phyloP scores from a whole-genome alignment of 2,888 invertebrate species.

The Platycheirus albimanus region DNA sequence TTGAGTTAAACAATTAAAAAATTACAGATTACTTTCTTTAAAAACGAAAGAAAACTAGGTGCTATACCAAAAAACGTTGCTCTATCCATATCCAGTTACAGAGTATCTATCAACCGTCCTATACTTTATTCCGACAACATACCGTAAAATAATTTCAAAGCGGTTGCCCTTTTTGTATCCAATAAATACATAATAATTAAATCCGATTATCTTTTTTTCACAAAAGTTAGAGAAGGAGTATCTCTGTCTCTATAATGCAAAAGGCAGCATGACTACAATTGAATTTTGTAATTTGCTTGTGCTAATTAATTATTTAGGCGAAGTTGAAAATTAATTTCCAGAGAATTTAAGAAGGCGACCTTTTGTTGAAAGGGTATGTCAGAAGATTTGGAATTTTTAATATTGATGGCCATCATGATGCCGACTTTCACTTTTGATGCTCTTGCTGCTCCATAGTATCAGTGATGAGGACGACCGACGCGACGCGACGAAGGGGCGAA shows the following conservation, averaged over 20 bases:
- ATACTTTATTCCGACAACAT: too few species aligned
- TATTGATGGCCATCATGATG: constrained; percentile 46
- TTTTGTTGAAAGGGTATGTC: constrained; percentile 65
- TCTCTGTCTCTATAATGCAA: constrained; percentile 1
- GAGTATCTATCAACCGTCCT: too few species aligned
- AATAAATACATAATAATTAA: constrained; percentile 61
- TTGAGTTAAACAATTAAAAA: too few species aligned
- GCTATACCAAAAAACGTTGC: too few species aligned
- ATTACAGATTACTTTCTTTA: too few species aligned
- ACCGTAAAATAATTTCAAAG: constrained; percentile 32
- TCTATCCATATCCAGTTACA: too few species aligned
- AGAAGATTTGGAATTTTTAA: constrained; percentile 73
- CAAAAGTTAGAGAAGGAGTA: constrained; percentile 8
- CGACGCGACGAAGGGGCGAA: too few species aligned
- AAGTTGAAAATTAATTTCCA: constrained; percentile 83
- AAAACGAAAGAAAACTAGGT: too few species aligned
- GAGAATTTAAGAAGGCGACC: constrained; percentile 75
- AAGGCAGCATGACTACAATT: constrained; percentile 80
- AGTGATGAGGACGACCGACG: neutral
- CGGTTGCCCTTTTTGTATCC: constrained; percentile 53
- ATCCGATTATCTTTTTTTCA: constrained; percentile 68
- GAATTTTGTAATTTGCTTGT: constrained; percentile 82
- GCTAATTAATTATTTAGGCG: constrained; percentile 82
- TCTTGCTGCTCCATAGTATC: neutral
- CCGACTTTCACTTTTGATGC: constrained; percentile 53